Base-by-base conservation (phyloP, 2,797 vertebrate species). In the Coregonus suidteri region DNA sequence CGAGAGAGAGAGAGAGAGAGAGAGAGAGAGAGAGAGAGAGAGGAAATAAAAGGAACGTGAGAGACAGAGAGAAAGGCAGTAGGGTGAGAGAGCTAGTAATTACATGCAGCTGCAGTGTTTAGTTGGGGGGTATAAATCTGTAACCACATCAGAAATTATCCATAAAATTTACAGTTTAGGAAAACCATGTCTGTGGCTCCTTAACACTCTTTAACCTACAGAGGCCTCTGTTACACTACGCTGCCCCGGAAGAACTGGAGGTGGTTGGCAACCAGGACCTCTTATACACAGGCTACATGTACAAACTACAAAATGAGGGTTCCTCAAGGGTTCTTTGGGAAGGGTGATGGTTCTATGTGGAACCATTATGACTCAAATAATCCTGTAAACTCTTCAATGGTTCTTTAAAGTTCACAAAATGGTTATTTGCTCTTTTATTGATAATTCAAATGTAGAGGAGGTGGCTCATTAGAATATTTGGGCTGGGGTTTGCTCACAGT, bases 101-200 rank as follows among this genome's bases (percentile, higher is more conserved):
- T 84, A 93, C 83, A 88, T 90, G 78, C 93, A 93, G 93, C 92
- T 93, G 93, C 81, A 83, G 76, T 76, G 75, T 82, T 89, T 90
- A 82, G 88, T 85, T 87, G 80, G 81, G 85, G 85, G 84, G 88
- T 83, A 89, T 92, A 92, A 92, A 93, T 93, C 89, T 91, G 86
- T 89, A 91, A 90, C 91, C 91, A 93, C 92, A 93, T 93, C 89
- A 94, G 91, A 94, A 93, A 93, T 93, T 82, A 93, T 93, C 90
- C 90, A 94, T 93, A 91, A 93, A 92, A 93, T 92, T 89, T 92
- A 92, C 91, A 93, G 89, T 86, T 93, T 88, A 90, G 87, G 89
- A 91, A 92, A 93, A 87, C 84, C 84, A 87, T 77, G 91, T 90
- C 91, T 92, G 92, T 91, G 91, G 91, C 89, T 91, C 87, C 82